phyloP scores from a whole-genome alignment of 2,797 vertebrate genomes.

The Mallotus villosus region DNA sequence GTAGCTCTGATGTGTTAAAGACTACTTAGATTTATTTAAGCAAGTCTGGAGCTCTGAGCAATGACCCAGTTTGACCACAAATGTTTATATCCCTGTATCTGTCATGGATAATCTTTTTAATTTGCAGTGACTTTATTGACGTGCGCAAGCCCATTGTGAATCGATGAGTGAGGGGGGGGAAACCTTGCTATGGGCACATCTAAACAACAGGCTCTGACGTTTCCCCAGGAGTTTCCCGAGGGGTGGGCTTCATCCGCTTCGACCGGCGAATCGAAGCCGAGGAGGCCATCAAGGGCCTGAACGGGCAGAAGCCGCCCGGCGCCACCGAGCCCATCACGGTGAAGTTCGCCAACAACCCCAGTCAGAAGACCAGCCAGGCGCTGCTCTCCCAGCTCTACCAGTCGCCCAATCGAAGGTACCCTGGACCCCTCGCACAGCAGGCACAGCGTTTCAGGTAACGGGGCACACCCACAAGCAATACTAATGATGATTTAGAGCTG shows the following conservation, averaged over 20 bases:
- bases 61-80: not conserved
- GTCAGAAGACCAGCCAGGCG: slow-evolving; percentile 98
- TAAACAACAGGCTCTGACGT: not conserved
- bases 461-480: slow-evolving; percentile 31
- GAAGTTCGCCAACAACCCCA: slow-evolving; percentile 99
- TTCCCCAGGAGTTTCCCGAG: slow-evolving; percentile 87
- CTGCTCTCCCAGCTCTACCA: slow-evolving; percentile 98
- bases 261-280: slow-evolving; percentile 96
- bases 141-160: not conserved
- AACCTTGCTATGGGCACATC: not conserved
- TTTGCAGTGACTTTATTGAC: not conserved
- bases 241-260: slow-evolving; percentile 97
- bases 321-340: slow-evolving; percentile 97
- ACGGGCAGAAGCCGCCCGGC: slow-evolving; percentile 94
- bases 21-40: not conserved
- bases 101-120: not conserved
- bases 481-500: not conserved
- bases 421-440: slow-evolving; percentile 94
- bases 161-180: not conserved
- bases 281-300: slow-evolving; percentile 97
- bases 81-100: not conserved
- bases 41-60: not conserved
- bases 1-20: not conserved
- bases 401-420: slow-evolving; percentile 96
- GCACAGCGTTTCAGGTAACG: slow-evolving; percentile 96